phyloP scores from a whole-genome alignment of 1,140 invertebrate genomes.

The Conus ventricosus region DNA sequence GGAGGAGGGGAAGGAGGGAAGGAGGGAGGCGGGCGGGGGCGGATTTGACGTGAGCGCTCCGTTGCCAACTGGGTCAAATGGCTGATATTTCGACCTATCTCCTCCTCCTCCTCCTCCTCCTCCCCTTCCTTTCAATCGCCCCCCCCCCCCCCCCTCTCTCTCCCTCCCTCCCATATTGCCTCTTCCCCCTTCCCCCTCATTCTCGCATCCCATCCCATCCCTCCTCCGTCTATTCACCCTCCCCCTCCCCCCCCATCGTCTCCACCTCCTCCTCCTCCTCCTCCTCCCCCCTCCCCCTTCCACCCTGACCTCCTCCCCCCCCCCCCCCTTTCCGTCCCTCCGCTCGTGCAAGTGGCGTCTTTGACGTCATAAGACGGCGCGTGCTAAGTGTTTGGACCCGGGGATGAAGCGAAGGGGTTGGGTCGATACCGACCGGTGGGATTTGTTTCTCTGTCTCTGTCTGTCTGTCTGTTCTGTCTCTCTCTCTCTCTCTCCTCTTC shows the following conservation, averaged over 20 bases:
- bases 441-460: too few species aligned
- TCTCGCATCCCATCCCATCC: not conserved
- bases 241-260: not conserved
- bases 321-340: not conserved
- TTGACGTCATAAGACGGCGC: conserved; percentile 9
- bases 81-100: not conserved
- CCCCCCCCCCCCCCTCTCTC: too few species aligned
- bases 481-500: too few species aligned
- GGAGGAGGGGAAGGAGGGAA: too few species aligned
- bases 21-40: too few species aligned
- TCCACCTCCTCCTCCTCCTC: not conserved
- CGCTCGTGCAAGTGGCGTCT: not conserved
- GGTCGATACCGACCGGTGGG: too few species aligned
- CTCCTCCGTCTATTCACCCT: not conserved
- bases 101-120: too few species aligned
- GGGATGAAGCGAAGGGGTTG: not conserved
- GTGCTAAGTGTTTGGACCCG: not conserved
- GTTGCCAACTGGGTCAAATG: not conserved
- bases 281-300: not conserved
- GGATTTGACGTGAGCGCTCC: not conserved
- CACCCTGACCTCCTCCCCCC: not conserved
- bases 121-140: too few species aligned
- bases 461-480: too few species aligned
- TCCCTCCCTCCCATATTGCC: too few species aligned
- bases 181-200: not conserved